These are phyloP conservation scores for Porphyrio hochstetteri DNA, from an alignment of 2,113 vertebrate genomes.

Conservation along the genomic window DNA sequence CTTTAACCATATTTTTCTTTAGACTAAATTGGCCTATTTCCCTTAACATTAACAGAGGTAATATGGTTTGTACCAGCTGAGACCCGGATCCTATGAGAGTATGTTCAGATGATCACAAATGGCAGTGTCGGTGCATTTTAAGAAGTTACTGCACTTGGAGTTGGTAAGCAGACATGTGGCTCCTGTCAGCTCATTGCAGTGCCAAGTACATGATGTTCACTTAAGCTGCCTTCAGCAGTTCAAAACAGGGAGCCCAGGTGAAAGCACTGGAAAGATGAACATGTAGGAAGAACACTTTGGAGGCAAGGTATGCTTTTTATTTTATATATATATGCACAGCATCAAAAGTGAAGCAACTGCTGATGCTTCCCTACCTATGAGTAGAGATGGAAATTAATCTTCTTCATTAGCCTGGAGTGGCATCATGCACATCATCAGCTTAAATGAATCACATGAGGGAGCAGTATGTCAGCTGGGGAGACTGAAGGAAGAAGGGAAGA, in stretches of 20 bases:
- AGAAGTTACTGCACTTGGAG: neutral
- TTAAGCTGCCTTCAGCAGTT: neutral
- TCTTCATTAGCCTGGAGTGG: neutral
- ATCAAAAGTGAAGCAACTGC: neutral
- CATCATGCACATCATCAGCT: neutral
- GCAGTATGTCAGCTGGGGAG: neutral
- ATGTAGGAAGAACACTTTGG: neutral
- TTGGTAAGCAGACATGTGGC: slow-evolving; percentile 16
- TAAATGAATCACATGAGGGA: neutral
- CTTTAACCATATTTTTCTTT: neutral
- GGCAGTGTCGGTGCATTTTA: neutral
- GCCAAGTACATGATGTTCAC: slow-evolving; percentile 11
- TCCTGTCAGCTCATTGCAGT: neutral
- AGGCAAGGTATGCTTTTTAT: neutral
- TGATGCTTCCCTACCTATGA: neutral
- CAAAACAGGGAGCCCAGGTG: neutral
- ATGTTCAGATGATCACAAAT: neutral
- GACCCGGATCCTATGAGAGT: neutral
- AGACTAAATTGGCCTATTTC: neutral
- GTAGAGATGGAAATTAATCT: neutral
- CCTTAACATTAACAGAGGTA: neutral
- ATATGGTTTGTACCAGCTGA: neutral
- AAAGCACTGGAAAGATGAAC: neutral
- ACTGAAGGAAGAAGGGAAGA: neutral
- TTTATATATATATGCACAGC: neutral